Conservation (phyloP, 2,797 vertebrate genomes). For the Numenius phaeopus region DNA sequence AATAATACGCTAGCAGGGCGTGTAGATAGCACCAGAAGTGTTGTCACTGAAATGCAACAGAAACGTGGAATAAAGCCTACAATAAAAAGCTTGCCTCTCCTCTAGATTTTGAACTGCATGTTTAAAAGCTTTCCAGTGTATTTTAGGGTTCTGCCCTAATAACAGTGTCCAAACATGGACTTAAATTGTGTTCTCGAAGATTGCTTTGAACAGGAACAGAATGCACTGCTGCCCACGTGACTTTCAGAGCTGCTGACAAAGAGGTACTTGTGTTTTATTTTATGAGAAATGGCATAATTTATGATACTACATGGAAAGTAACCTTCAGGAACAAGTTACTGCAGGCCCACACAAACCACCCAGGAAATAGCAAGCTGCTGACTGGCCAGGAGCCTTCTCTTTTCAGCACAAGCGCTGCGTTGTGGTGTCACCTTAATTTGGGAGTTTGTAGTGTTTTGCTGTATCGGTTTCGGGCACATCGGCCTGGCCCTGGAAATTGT, state of each 20-base stretch:
- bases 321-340: neutral
- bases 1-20: neutral
- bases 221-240: neutral
- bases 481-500: neutral
- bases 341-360: neutral
- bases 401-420: neutral
- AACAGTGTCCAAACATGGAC: neutral
- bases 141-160: neutral
- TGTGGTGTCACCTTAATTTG: neutral
- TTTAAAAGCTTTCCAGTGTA: neutral
- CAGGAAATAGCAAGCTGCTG: conserved; percentile 44
- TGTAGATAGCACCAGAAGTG: neutral
- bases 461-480: neutral
- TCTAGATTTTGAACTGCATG: neutral
- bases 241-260: neutral
- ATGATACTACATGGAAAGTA: neutral
- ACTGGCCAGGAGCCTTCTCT: neutral
- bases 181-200: neutral
- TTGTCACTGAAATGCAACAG: neutral
- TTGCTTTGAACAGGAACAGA: neutral
- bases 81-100: neutral
- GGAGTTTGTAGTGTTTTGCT: neutral
- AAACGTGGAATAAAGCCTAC: neutral
- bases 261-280: neutral
- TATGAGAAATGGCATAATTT: neutral